Evolutionary conservation across 2,797 vertebrate species (phyloP).

Genomic region (Pagetopsis macropterus): DNA sequence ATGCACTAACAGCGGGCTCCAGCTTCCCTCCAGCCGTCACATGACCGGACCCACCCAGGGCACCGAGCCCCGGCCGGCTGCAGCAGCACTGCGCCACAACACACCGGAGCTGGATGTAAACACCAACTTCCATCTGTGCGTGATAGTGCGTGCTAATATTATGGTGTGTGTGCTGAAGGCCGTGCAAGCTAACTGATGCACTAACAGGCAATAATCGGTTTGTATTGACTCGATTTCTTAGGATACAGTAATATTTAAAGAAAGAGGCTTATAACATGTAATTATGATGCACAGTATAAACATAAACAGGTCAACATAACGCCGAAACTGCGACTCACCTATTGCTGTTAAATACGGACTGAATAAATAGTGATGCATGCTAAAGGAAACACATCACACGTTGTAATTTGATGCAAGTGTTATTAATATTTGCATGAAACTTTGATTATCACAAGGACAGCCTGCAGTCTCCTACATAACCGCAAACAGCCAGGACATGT

Average conservation of each 20-base stretch:
- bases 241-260: neutral
- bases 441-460: constrained; percentile 23
- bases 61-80: constrained; percentile 31
- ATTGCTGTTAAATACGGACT: neutral
- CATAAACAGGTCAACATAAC: neutral
- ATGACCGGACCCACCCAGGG: constrained; percentile 63
- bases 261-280: constrained; percentile 20
- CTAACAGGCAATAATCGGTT: neutral
- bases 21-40: constrained; percentile 39
- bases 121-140: constrained; percentile 32
- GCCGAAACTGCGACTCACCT: constrained; percentile 7
- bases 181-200: neutral
- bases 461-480: constrained; percentile 6
- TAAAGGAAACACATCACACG: neutral
- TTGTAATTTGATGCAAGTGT: neutral
- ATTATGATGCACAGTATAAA: constrained; percentile 3
- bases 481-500: too few species aligned
- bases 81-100: constrained; percentile 46
- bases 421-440: constrained; percentile 1
- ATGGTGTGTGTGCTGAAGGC: neutral
- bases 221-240: constrained; percentile 9
- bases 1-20: neutral
- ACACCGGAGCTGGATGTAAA: constrained; percentile 44
- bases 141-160: neutral
- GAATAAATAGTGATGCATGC: neutral